These are phyloP conservation scores for Cheilosia urbana DNA, from an alignment of 2,888 invertebrate species.

Conservation along the genomic window DNA sequence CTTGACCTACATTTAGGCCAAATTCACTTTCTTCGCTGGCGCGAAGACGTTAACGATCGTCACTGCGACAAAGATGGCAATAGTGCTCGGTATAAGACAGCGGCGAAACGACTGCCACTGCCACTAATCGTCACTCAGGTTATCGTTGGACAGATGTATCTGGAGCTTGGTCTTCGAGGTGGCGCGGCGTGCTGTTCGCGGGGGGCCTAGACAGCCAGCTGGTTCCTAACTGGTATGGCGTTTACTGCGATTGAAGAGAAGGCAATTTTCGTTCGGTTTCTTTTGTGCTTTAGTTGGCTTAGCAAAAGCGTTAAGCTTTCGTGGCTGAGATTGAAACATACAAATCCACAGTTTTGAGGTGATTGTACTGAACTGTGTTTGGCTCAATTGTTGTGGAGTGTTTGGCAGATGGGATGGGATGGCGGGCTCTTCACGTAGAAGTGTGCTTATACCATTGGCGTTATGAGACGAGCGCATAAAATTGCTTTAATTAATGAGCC, in stretches of 20 bases:
- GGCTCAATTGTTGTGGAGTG: not conserved
- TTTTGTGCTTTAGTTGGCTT: constrained; percentile 41
- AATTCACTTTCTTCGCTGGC: constrained; percentile 74
- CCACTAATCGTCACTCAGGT: constrained; percentile 63
- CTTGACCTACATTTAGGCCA: constrained; percentile 74
- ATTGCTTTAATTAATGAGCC: constrained; percentile 57
- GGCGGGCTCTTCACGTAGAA: constrained; percentile 24
- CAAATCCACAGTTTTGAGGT: constrained; percentile 45
- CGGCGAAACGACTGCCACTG: constrained; percentile 1
- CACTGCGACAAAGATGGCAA: constrained; percentile 27
- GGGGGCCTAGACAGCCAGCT: constrained; percentile 42
- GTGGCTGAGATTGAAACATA: constrained; percentile 3
- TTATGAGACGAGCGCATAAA: constrained; percentile 62
- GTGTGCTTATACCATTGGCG: constrained; percentile 56
- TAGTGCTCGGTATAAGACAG: too few species aligned
- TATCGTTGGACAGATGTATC: constrained; percentile 64
- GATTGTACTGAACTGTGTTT: constrained; percentile 58
- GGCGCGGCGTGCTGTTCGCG: not conserved
- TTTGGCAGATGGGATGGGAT: not conserved
- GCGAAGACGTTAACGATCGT: constrained; percentile 51
- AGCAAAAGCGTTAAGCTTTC: constrained; percentile 52
- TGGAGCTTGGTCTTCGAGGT: constrained; percentile 42
- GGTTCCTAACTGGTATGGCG: not conserved
- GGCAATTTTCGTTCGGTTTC: constrained; percentile 24
- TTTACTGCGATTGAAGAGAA: constrained; percentile 16